These are phyloP conservation scores for Struthidea cinerea DNA, from an alignment of 2,113 vertebrate genomes.

Conservation along the genomic window DNA sequence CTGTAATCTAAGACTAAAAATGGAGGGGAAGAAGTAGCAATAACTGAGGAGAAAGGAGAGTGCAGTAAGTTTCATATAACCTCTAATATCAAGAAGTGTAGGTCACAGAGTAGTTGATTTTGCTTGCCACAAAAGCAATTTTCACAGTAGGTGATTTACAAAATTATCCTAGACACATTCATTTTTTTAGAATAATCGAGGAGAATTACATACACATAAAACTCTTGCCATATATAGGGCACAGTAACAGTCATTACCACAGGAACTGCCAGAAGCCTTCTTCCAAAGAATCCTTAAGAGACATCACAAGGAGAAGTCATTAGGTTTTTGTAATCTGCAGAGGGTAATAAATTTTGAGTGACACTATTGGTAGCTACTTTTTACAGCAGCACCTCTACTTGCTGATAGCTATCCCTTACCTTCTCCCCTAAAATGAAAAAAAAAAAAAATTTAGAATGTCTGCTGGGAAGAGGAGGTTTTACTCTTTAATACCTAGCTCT, in stretches of 20 bases:
- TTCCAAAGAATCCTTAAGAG: constrained; percentile 4
- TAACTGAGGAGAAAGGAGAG: constrained; percentile 20
- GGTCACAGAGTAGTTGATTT: constrained; percentile 23
- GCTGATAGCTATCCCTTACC: background rate
- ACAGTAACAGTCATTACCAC: constrained; percentile 16
- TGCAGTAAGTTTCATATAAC: constrained; percentile 24
- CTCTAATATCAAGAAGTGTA: constrained; percentile 26
- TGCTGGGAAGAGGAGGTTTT: background rate
- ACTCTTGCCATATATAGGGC: background rate
- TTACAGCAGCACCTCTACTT: background rate
- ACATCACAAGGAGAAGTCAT: background rate
- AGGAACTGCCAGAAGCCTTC: background rate
- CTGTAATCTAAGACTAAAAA: constrained; percentile 19
- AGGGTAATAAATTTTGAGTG: background rate
- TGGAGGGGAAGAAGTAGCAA: constrained; percentile 17
- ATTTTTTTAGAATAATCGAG: constrained; percentile 17
- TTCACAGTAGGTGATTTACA: constrained; percentile 32
- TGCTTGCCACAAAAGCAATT: constrained; percentile 44
- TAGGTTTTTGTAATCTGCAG: background rate
- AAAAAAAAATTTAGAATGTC: background rate
- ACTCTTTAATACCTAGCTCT: background rate
- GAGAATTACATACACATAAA: constrained; percentile 19
- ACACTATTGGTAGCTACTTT: background rate
- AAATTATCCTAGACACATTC: constrained; percentile 43
- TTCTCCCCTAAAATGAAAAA: background rate